These are phyloP conservation scores for Oligia latruncula DNA, from an alignment of 2,888 invertebrate genomes.

Conservation along the genomic window DNA sequence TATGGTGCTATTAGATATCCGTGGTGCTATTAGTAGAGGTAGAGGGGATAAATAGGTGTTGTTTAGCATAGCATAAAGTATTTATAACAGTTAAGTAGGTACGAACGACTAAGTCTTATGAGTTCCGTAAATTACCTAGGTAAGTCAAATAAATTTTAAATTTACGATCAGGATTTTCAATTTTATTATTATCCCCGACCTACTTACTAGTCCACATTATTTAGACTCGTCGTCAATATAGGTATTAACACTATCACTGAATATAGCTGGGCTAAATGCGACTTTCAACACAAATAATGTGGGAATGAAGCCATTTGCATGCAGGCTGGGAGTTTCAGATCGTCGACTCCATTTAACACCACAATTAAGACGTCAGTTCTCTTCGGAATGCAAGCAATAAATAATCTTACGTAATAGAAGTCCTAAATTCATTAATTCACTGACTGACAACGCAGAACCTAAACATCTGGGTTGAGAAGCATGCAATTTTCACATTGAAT, in stretches of 20 bases:
- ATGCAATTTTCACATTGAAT: not conserved
- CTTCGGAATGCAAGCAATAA: slow-evolving; percentile 13
- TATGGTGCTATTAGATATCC: too few species aligned
- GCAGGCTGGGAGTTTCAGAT: slow-evolving; percentile 28
- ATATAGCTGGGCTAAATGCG: not conserved
- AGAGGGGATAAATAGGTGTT: not conserved
- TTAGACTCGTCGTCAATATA: not conserved
- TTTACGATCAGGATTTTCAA: slow-evolving; percentile 12
- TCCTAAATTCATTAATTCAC: not conserved
- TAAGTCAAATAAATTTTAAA: slow-evolving; percentile 17
- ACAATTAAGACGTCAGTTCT: slow-evolving; percentile 11
- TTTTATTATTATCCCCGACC: not conserved
- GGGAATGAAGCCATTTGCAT: slow-evolving; percentile 33
- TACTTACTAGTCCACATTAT: slow-evolving; percentile 1
- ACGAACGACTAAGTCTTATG: not conserved
- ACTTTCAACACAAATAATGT: slow-evolving; percentile 11
- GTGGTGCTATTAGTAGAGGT: too few species aligned
- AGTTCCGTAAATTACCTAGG: not conserved
- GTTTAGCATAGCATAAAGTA: not conserved
- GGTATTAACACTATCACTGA: not conserved
- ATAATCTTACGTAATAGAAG: slow-evolving; percentile 1
- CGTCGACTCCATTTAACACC: slow-evolving; percentile 12
- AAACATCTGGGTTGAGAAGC: not conserved
- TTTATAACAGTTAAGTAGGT: slow-evolving; percentile 6
- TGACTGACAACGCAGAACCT: not conserved